Evolutionary conservation across 2,797 vertebrate genomes (phyloP), one percentile per base, ranked within the genome.

Genomic region (Gila robusta): DNA sequence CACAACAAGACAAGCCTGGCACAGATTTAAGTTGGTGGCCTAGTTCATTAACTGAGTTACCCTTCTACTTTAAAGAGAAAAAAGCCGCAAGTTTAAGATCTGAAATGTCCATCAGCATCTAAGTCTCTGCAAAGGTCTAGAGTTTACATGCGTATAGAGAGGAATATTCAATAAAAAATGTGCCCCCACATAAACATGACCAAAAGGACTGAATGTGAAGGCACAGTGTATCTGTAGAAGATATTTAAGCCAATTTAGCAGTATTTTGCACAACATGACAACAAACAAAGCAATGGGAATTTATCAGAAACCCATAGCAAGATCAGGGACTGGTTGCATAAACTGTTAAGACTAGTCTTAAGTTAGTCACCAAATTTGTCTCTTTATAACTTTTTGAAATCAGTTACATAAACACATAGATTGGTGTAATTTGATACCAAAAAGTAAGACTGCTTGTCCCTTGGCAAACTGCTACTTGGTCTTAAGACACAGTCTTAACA

Each of bases 11-110:
- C 47, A 54, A 67, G 6, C 32, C 71, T 37, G 11, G n/a, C 64
- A 69, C 47, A 84, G 47, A 62, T 69, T 78, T 21, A 56, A 28
- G 54, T 28, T n/a, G 5, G 56, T 84, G 62, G 73, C 35, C 47
- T 54, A 52, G n/a, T 32, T 77, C 21, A 49, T 83, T 41, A 74
- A 49, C 12, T 23, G 10, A 73, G 26, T 82, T 32, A 28, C 5
- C 35, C 32, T 17, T 78, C 21, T 32, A 59, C 52, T 28, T 64
- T 64, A 32, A 32, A 32, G 28, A 62, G 5, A 64, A 74, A 49
- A 78, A 41, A 78, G 23, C 52, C 39, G 39, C 23, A 26, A 1
- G 4, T 64, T 37, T 17, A 84, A 77, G 44, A 69, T 67, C 72
- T 52, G 23, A 47, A 83, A 74, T 11, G 21, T n/a, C 44, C 14